phyloP scores from a whole-genome alignment of 1,140 invertebrate species.

The Ceratitis capitata region DNA sequence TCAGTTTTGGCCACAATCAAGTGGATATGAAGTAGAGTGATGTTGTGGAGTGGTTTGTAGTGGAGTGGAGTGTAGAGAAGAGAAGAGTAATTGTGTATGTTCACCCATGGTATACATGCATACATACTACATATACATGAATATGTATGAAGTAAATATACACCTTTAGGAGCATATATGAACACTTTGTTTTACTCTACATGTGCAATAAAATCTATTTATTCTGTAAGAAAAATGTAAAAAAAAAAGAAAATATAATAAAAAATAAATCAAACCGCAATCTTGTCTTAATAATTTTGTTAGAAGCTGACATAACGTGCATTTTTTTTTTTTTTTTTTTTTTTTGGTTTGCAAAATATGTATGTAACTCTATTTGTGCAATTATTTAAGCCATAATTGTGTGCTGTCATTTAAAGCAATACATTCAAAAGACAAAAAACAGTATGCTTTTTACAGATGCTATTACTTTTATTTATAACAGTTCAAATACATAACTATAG shows the following conservation, averaged over 20 bases:
- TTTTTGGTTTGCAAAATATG: background rate
- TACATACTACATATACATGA: background rate
- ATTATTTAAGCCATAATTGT: background rate
- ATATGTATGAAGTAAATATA: background rate
- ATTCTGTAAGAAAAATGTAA: conserved; percentile 42
- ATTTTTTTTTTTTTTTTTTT: no score
- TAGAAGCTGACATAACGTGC: background rate
- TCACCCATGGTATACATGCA: background rate
- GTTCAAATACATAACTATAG: no score
- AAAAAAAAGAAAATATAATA: conserved; percentile 39
- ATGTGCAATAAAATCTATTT: conserved; percentile 37
- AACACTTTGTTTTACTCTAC: background rate
- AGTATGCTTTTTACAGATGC: background rate
- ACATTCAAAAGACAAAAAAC: background rate
- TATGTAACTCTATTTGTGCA: background rate
- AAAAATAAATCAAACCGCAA: conserved; percentile 9
- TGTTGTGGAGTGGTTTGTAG: background rate
- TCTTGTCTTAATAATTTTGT: background rate
- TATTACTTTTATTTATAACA: no score
- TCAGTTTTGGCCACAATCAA: conserved; percentile 3
- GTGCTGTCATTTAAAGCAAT: background rate
- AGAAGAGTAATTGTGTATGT: background rate
- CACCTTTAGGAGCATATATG: background rate
- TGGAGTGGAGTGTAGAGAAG: background rate
- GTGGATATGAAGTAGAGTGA: conserved; percentile 9